These are phyloP conservation scores for Petrocephalus microphthalmus DNA, from an alignment of 2,113 vertebrate genomes.

Conservation along the genomic window DNA sequence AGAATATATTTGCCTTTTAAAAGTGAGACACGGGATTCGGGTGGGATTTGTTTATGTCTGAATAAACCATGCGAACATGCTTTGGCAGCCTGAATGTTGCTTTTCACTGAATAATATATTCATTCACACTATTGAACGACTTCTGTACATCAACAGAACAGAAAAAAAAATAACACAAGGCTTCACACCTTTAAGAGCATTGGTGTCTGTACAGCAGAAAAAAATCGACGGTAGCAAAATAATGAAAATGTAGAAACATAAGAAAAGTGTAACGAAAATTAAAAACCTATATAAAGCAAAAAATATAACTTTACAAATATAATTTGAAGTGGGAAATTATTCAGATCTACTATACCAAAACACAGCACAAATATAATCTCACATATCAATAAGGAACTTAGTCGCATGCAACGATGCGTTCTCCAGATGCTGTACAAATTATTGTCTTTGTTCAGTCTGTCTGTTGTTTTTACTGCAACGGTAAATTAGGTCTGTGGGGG, in stretches of 20 bases:
- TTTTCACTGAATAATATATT: slow-evolving; percentile 75
- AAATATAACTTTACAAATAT: slow-evolving; percentile 64
- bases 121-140: slow-evolving; percentile 72
- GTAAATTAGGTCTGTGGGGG: slow-evolving; percentile 41
- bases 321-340: slow-evolving; percentile 64
- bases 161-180: slow-evolving; percentile 53
- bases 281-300: slow-evolving; percentile 57
- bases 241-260: slow-evolving; percentile 41
- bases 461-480: slow-evolving; percentile 10
- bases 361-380: slow-evolving; percentile 77
- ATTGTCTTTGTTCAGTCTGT: slow-evolving; percentile 42
- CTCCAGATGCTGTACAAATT: slow-evolving; percentile 73
- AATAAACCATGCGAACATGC: slow-evolving; percentile 78
- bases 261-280: slow-evolving; percentile 53
- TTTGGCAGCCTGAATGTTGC: slow-evolving; percentile 74
- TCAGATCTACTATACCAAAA: slow-evolving; percentile 73
- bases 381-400: slow-evolving; percentile 75
- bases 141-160: slow-evolving; percentile 71
- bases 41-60: slow-evolving; percentile 66
- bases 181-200: slow-evolving; percentile 56
- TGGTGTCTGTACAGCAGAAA: slow-evolving; percentile 59
- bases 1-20: slow-evolving; percentile 67
- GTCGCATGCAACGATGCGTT: slow-evolving; percentile 76
- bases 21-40: slow-evolving; percentile 66
- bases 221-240: slow-evolving; percentile 46